Percentiles rank a stretch among this genome's conserved stretches.
Conservation (phyloP, 2,797 vertebrate species). For the Otolemur crassicaudatus region DNA sequence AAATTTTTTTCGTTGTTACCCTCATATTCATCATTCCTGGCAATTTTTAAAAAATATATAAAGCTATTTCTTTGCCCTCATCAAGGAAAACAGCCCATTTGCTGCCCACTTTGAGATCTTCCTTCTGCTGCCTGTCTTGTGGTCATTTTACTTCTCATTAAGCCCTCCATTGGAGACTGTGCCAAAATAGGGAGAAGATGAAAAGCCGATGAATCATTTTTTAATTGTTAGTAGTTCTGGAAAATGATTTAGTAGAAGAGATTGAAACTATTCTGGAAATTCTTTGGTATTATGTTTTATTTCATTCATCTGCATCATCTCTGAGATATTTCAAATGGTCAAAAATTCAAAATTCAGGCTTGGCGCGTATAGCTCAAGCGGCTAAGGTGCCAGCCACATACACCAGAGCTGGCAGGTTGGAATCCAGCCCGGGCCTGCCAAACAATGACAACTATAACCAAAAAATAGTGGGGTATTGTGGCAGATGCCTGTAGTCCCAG, state of each 20-base stretch:
- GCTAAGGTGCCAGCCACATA: no score
- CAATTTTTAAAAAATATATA: slow-evolving; percentile 49
- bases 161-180: slow-evolving; percentile 31
- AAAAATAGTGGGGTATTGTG: no score
- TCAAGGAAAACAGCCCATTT: slow-evolving; percentile 30
- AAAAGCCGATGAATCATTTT: slow-evolving; percentile 71
- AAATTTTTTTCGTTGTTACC: background rate
- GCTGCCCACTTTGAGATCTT: slow-evolving; percentile 36
- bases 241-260: slow-evolving; percentile 36
- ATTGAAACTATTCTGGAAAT: slow-evolving; percentile 44
- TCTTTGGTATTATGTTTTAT: slow-evolving; percentile 60
- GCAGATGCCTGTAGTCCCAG: no score
- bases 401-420: no score
- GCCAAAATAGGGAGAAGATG: slow-evolving; percentile 50
- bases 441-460: no score
- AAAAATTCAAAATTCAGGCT: background rate
- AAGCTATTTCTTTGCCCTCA: slow-evolving; percentile 57
- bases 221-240: slow-evolving; percentile 69
- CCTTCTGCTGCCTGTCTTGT: slow-evolving; percentile 27
- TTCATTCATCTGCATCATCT: slow-evolving; percentile 8
- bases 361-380: no score
- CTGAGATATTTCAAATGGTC: background rate
- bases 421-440: no score
- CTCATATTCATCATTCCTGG: slow-evolving; percentile 25
- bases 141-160: slow-evolving; percentile 62